These are phyloP conservation scores for Lepidocyrtoides sp. DNA, from an alignment of 2,888 invertebrate species.

Conservation along the genomic window DNA sequence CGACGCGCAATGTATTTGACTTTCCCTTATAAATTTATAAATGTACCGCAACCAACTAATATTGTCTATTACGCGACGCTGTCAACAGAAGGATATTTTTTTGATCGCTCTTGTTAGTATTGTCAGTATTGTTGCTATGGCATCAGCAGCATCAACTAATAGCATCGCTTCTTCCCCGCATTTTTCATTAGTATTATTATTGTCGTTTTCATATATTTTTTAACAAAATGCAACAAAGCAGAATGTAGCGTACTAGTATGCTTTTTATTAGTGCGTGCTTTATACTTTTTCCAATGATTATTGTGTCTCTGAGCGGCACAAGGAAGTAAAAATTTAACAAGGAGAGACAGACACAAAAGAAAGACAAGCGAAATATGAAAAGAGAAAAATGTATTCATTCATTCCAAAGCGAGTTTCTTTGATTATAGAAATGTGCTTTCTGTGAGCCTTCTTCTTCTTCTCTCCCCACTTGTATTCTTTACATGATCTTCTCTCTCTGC, in stretches of 20 bases:
- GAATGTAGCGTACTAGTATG: background rate
- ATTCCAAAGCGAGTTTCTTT: slow-evolving; percentile 25
- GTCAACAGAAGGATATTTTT: background rate
- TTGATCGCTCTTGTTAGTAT: background rate
- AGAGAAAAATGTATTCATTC: slow-evolving; percentile 57
- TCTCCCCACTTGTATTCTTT: slow-evolving; percentile 17
- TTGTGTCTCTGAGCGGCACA: slow-evolving; percentile 4
- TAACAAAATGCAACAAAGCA: background rate
- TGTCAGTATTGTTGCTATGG: background rate
- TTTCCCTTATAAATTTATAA: background rate
- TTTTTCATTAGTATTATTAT: slow-evolving; percentile 30
- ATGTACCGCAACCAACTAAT: background rate
- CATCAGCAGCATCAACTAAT: background rate
- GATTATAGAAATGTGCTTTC: slow-evolving; percentile 21
- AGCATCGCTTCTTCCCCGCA: background rate
- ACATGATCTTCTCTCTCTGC: background rate
- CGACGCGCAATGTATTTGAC: background rate
- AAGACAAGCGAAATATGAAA: slow-evolving; percentile 19
- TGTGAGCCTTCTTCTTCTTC: slow-evolving; percentile 2
- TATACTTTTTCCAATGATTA: no score
- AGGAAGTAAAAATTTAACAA: slow-evolving; percentile 7
- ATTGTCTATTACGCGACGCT: background rate
- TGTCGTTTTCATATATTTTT: background rate
- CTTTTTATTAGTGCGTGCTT: background rate
- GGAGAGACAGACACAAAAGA: slow-evolving; percentile 17